These are phyloP conservation scores for Amblyopsis rosae DNA, from an alignment of 2,113 vertebrate genomes.

Conservation along the genomic window DNA sequence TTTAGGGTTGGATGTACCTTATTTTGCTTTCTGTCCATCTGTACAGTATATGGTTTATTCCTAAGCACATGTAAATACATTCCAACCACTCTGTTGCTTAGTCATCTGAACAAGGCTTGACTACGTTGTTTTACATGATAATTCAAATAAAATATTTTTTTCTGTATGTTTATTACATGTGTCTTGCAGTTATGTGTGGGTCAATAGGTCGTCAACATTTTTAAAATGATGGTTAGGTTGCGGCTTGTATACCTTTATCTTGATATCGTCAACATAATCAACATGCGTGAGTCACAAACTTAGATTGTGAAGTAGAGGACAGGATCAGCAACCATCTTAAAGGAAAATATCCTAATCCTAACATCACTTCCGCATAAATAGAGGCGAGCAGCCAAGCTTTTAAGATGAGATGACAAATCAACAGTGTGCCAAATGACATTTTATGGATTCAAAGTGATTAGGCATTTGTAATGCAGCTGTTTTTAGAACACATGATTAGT, in stretches of 20 bases:
- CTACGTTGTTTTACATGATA: constrained; percentile 47
- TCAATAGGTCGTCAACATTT: too few species aligned
- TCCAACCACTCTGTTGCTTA: constrained; percentile 12
- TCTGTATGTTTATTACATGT: constrained; percentile 25
- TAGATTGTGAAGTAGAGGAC: too few species aligned
- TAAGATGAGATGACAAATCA: too few species aligned
- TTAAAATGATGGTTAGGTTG: too few species aligned
- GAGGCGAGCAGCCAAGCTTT: too few species aligned
- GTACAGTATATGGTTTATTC: constrained; percentile 2
- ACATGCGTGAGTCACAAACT: neutral
- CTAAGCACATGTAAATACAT: constrained; percentile 17
- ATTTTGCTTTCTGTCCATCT: neutral
- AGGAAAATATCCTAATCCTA: too few species aligned
- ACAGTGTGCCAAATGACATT: too few species aligned
- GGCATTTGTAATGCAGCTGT: too few species aligned
- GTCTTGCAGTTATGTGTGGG: neutral
- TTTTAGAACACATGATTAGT: too few species aligned
- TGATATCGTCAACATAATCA: neutral
- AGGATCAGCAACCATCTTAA: too few species aligned
- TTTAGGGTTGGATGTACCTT: constrained; percentile 28
- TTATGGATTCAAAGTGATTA: too few species aligned
- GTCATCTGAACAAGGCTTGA: constrained; percentile 22
- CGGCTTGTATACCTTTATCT: neutral
- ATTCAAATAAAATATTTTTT: constrained; percentile 59
- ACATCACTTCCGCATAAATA: too few species aligned